Percentiles rank a stretch among this genome's conserved stretches.
Evolutionary conservation across 2,888 invertebrate species (phyloP).

Genomic region (Hirtodrosophila confusa): DNA sequence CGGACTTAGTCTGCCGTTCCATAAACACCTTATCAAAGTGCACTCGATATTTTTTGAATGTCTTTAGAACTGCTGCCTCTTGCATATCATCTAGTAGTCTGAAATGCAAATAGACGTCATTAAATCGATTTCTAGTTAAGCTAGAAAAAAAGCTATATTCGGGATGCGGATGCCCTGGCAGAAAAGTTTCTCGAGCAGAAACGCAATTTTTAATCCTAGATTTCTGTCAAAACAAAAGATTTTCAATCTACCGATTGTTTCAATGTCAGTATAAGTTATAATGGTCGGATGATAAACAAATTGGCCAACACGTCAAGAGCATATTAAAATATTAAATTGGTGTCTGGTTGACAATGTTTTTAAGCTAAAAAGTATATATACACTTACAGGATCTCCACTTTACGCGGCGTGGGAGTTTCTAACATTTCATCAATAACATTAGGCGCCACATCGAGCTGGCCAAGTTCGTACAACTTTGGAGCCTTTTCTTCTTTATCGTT

Average conservation of each 20-base stretch:
- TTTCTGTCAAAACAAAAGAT: no score
- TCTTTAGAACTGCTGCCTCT: constrained; percentile 40
- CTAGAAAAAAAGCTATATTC: no score
- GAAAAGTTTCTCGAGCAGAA: no score
- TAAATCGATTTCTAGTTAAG: no score
- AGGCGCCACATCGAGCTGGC: constrained; percentile 28
- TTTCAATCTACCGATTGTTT: no score
- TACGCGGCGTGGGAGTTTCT: constrained; percentile 38
- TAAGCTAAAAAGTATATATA: neutral
- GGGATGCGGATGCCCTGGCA: no score
- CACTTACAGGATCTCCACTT: constrained; percentile 58
- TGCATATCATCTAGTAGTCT: constrained; percentile 59
- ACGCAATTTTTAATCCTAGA: no score
- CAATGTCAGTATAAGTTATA: no score
- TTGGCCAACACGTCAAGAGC: no score
- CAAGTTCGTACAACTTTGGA: neutral
- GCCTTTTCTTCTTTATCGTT: neutral
- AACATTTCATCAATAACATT: constrained; percentile 39
- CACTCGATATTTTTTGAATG: constrained; percentile 49
- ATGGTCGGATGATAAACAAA: no score
- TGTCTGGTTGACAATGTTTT: no score
- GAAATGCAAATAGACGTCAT: neutral
- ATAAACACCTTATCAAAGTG: constrained; percentile 60
- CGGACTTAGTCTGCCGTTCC: constrained; percentile 43
- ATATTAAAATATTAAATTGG: no score